phyloP scores from a whole-genome alignment of 2,797 vertebrate genomes.

The Melanotaenia maccullochi region DNA sequence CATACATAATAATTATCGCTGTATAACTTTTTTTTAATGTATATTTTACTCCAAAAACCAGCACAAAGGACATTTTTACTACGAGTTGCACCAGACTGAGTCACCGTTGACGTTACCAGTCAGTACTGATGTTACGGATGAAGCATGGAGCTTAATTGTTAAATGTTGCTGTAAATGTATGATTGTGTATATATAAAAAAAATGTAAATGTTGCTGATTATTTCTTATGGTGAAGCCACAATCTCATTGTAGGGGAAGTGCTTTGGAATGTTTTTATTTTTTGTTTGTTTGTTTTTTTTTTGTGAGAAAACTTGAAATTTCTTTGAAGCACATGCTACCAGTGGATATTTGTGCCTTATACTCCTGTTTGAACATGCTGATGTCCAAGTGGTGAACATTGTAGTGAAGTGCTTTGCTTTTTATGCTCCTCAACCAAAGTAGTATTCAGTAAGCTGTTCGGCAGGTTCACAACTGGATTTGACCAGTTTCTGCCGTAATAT shows the following conservation, averaged over 20 bases:
- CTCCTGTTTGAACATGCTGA: conserved; percentile 69
- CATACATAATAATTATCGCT: neutral
- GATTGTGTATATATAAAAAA: neutral
- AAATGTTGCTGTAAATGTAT: conserved; percentile 46
- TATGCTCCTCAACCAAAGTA: conserved; percentile 70
- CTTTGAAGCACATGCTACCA: conserved; percentile 63
- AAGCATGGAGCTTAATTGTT: conserved; percentile 28
- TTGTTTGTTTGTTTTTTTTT: conserved; percentile 13
- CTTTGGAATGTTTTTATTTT: conserved; percentile 49
- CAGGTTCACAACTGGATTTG: conserved; percentile 29
- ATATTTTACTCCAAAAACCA: conserved; percentile 51
- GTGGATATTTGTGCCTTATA: conserved; percentile 82
- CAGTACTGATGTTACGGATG: conserved; percentile 46
- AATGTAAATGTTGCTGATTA: conserved; percentile 40
- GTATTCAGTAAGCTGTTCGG: conserved; percentile 43
- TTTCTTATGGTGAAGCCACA: conserved; percentile 66
- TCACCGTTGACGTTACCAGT: conserved; percentile 29
- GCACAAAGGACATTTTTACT: conserved; percentile 43
- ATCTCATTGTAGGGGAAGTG: conserved; percentile 47
- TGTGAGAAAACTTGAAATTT: conserved; percentile 62
- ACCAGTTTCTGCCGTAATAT: conserved; percentile 53
- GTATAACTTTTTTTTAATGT: conserved; percentile 1
- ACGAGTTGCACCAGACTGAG: conserved; percentile 28
- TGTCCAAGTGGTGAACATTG: conserved; percentile 51
- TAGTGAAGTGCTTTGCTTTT: conserved; percentile 65